These are phyloP conservation scores for Ophion slaviceki DNA, from an alignment of 2,888 invertebrate species.

Conservation along the genomic window DNA sequence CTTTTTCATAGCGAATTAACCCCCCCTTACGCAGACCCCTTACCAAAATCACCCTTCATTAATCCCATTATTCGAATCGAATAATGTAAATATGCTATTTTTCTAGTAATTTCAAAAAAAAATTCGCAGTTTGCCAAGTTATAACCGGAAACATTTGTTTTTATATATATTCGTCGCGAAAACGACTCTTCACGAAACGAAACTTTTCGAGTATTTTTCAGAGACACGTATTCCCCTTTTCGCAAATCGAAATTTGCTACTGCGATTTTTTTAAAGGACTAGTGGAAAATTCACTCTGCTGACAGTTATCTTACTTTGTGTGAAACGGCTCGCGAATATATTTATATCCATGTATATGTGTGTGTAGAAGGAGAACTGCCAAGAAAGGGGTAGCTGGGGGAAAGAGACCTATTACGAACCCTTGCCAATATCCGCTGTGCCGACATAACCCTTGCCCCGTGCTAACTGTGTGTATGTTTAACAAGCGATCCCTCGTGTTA, in stretches of 20 bases:
- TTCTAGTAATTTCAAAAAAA: not conserved
- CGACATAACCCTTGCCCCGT: conserved; percentile 69
- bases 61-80: no score
- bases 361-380: not conserved
- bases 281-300: not conserved
- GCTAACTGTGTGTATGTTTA: conserved; percentile 80
- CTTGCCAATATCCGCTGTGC: conserved; percentile 75
- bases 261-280: not conserved
- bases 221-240: not conserved
- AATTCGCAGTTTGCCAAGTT: not conserved
- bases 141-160: not conserved
- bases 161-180: not conserved
- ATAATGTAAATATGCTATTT: not conserved
- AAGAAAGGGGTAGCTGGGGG: conserved; percentile 16
- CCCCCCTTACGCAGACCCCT: no score
- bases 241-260: not conserved
- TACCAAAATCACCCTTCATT: no score
- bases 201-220: not conserved
- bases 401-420: conserved; percentile 72
- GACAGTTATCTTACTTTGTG: not conserved
- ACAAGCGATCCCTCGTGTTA: conserved; percentile 81
- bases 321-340: not conserved
- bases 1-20: no score
- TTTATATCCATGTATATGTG: conserved; percentile 20
- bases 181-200: not conserved